A percentile compares a stretch with the other conserved stretches of the same genome.
Evolutionary conservation across 2,888 invertebrate genomes (phyloP).

Genomic region (Ennomos erosarius): DNA sequence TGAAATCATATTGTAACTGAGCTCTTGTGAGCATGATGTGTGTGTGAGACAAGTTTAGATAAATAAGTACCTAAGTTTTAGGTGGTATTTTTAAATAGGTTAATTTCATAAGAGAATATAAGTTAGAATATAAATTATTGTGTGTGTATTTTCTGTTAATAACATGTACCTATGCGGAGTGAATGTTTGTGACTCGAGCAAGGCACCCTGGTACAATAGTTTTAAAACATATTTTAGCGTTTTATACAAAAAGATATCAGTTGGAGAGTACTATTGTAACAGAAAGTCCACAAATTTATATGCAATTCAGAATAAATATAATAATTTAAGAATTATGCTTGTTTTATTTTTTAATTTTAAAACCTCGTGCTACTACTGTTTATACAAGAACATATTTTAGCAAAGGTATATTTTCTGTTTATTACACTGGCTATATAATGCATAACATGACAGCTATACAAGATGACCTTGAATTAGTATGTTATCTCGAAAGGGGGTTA

Average conservation of each 20-base stretch:
- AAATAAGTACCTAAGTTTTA: constrained; percentile 74
- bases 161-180: constrained; percentile 63
- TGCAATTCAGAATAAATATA: constrained; percentile 83
- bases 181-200: constrained; percentile 63
- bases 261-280: constrained; percentile 82
- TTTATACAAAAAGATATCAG: constrained; percentile 82
- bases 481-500: too few species aligned
- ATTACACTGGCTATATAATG: too few species aligned
- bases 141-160: constrained; percentile 82
- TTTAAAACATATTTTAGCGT: constrained; percentile 79
- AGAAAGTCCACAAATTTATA: constrained; percentile 85
- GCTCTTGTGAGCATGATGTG: constrained; percentile 65
- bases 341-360: constrained; percentile 47
- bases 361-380: too few species aligned
- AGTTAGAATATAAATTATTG: constrained; percentile 82
- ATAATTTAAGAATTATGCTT: constrained; percentile 74
- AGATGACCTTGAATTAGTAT: too few species aligned
- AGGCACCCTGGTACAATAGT: constrained; percentile 75
- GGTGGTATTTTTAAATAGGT: constrained; percentile 76
- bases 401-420: too few species aligned
- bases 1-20: constrained; percentile 46
- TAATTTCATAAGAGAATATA: constrained; percentile 73
- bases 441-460: too few species aligned
- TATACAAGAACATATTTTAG: too few species aligned
- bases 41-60: constrained; percentile 69